Evolutionary conservation across 2,113 vertebrate species (phyloP).

Genomic region (Sminthopsis crassicaudata): DNA sequence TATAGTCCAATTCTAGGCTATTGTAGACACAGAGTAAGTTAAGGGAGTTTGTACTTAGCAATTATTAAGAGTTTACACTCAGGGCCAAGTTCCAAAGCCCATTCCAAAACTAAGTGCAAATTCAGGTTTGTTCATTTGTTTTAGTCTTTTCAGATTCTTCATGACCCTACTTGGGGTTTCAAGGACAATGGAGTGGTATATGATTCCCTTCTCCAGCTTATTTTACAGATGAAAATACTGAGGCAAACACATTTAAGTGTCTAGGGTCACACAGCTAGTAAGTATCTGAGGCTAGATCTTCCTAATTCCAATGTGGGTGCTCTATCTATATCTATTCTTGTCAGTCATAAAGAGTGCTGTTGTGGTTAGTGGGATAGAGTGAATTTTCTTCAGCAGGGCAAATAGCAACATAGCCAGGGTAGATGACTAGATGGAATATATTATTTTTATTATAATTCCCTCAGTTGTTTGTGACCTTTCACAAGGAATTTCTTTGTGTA

Average conservation of each 20-base stretch:
- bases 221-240: background rate
- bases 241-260: background rate
- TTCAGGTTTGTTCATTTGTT: background rate
- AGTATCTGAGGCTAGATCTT: background rate
- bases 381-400: background rate
- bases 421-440: background rate
- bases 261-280: background rate
- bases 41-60: background rate
- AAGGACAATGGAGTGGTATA: background rate
- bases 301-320: background rate
- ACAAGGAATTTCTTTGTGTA: background rate
- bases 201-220: too few relatives aligned
- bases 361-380: background rate
- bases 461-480: background rate
- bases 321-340: background rate
- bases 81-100: background rate
- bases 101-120: background rate
- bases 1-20: background rate
- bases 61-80: background rate
- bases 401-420: background rate
- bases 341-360: background rate
- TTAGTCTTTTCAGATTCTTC: background rate
- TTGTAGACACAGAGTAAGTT: background rate
- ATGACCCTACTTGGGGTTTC: background rate
- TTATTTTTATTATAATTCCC: background rate